Evolutionary conservation across 2,888 invertebrate genomes (phyloP).

Genomic region (Lomographa bimaculata): DNA sequence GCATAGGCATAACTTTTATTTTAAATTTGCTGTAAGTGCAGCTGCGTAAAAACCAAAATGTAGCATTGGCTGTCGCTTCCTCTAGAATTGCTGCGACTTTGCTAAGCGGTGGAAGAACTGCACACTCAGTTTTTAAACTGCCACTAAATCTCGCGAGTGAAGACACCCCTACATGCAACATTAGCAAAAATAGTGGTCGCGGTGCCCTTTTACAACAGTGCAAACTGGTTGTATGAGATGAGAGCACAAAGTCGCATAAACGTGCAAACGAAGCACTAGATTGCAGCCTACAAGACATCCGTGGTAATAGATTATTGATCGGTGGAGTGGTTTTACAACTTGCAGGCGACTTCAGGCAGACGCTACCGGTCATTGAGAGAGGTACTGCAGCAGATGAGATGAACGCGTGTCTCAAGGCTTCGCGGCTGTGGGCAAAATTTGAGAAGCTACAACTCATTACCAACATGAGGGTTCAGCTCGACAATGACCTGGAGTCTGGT

Average conservation of each 20-base stretch:
- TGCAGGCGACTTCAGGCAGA: constrained; percentile 33
- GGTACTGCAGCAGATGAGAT: constrained; percentile 32
- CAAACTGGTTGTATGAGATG: constrained; percentile 34
- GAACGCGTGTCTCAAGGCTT: constrained; percentile 35
- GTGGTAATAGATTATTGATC: constrained; percentile 18
- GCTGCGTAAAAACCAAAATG: constrained; percentile 16
- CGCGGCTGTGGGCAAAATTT: constrained; percentile 25
- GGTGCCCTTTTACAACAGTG: constrained; percentile 31
- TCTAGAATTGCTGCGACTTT: constrained; percentile 26
- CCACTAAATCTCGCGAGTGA: constrained; percentile 30
- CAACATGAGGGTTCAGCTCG: constrained; percentile 7
- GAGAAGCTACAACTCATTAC: constrained; percentile 21
- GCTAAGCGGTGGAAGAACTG: constrained; percentile 24
- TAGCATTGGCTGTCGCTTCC: constrained; percentile 30
- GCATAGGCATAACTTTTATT: constrained; percentile 35
- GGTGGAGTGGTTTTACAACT: constrained; percentile 27
- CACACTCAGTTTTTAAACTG: constrained; percentile 31
- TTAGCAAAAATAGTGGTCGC: constrained; percentile 30
- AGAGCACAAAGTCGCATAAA: constrained; percentile 36
- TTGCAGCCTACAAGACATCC: constrained; percentile 6
- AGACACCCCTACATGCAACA: constrained; percentile 34
- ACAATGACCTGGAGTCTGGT: background rate
- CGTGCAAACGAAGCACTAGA: constrained; percentile 7
- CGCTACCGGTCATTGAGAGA: constrained; percentile 20
- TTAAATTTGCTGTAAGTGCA: constrained; percentile 28